phyloP scores from a whole-genome alignment of 92 coral and sea anemone species.

The Metridium senile region DNA sequence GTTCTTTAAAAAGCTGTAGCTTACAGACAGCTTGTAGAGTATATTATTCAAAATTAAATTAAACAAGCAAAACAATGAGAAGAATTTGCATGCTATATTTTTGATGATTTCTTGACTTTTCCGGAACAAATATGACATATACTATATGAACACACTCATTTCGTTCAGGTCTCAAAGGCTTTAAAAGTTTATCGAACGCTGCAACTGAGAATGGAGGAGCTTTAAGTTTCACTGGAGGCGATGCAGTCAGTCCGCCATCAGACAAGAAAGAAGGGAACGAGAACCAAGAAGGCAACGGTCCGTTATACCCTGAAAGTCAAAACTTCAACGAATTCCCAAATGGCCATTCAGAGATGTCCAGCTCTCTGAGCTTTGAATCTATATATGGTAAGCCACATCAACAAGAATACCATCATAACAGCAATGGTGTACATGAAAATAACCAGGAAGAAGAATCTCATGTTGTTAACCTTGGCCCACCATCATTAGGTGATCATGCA shows the following conservation, averaged over 20 bases:
- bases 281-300: neutral
- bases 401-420: slow-evolving; percentile 5
- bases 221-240: slow-evolving; percentile 23
- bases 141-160: too few relatives aligned
- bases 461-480: neutral
- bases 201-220: slow-evolving; percentile 35
- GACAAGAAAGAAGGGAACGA: slow-evolving; percentile 1
- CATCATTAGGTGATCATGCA: neutral
- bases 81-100: too few relatives aligned
- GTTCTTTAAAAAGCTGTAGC: too few relatives aligned
- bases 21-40: too few relatives aligned
- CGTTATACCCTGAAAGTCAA: neutral
- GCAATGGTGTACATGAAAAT: neutral
- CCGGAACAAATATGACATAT: too few relatives aligned
- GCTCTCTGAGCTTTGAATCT: neutral
- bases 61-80: too few relatives aligned
- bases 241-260: neutral
- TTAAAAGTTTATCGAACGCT: slow-evolving; percentile 17
- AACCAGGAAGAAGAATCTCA: neutral
- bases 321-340: neutral
- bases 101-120: too few relatives aligned
- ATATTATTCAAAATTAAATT: too few relatives aligned
- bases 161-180: slow-evolving; percentile 19
- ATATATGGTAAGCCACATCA: neutral
- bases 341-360: neutral